A percentile compares a stretch with the other conserved stretches of the same genome.
Evolutionary conservation across 2,113 vertebrate genomes (phyloP).

Genomic region (Petrocephalus microphthalmus): DNA sequence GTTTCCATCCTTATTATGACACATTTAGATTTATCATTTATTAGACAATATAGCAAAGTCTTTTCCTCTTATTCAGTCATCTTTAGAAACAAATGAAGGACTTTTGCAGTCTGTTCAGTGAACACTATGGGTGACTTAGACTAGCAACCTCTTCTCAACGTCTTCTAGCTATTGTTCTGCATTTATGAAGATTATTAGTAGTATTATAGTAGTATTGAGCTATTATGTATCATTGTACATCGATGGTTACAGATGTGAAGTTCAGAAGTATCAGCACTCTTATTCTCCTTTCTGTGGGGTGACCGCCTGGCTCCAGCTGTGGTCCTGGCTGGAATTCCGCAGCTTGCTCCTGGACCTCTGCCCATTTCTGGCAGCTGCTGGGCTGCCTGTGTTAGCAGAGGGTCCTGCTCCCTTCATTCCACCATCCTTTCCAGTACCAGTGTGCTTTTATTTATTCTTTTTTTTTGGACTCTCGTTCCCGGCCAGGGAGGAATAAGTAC

Average conservation of each 20-base stretch:
- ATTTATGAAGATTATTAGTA: neutral
- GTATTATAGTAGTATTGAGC: neutral
- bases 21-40: neutral
- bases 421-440: neutral
- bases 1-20: neutral
- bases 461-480: constrained; percentile 31
- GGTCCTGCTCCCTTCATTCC: neutral
- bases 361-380: neutral
- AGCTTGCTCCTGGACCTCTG: neutral
- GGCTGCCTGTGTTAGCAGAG: neutral
- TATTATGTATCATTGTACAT: neutral
- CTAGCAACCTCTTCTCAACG: neutral
- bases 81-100: neutral
- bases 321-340: neutral
- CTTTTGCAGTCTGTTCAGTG: neutral
- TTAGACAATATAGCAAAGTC: neutral
- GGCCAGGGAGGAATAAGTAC: constrained; percentile 17
- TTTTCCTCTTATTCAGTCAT: neutral
- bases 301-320: constrained; percentile 1
- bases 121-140: neutral
- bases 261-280: neutral
- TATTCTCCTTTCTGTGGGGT: neutral
- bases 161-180: neutral
- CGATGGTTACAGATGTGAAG: neutral
- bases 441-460: neutral